These are phyloP conservation scores for Pammene fasciana DNA, from an alignment of 2,888 invertebrate genomes.

Conservation along the genomic window DNA sequence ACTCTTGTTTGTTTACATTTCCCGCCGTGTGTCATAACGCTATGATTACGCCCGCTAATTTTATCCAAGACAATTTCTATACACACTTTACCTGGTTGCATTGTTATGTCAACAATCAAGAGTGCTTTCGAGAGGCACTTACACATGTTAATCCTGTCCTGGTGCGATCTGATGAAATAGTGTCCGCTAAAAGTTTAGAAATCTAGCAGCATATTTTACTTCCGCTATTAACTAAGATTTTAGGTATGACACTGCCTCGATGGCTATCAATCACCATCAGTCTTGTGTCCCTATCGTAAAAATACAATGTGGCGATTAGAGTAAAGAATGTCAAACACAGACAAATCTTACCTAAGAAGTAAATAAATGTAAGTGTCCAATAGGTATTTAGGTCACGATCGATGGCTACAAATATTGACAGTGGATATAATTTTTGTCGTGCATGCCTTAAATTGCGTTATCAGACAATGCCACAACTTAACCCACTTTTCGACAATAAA, in stretches of 20 bases:
- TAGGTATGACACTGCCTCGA: too few relatives aligned
- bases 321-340: constrained; percentile 3
- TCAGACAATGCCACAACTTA: constrained; percentile 55
- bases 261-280: too few relatives aligned
- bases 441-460: constrained; percentile 49
- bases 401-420: constrained; percentile 30
- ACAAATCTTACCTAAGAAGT: neutral
- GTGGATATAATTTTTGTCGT: constrained; percentile 41
- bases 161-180: constrained; percentile 29
- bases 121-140: constrained; percentile 66
- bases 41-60: constrained; percentile 23
- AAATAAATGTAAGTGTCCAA: constrained; percentile 6
- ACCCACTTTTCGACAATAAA: constrained; percentile 58
- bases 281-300: too few relatives aligned
- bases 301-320: neutral
- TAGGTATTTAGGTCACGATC: constrained; percentile 21
- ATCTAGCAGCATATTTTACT: constrained; percentile 17
- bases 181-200: constrained; percentile 31
- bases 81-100: constrained; percentile 30
- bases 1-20: constrained; percentile 27
- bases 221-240: constrained; percentile 3
- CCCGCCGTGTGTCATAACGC: constrained; percentile 28
- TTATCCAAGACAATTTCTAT: constrained; percentile 39
- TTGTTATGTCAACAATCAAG: constrained; percentile 63
- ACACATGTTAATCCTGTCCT: constrained; percentile 41